Evolutionary conservation across 2,797 vertebrate genomes (phyloP).

Genomic region (Clarias fuscus): DNA sequence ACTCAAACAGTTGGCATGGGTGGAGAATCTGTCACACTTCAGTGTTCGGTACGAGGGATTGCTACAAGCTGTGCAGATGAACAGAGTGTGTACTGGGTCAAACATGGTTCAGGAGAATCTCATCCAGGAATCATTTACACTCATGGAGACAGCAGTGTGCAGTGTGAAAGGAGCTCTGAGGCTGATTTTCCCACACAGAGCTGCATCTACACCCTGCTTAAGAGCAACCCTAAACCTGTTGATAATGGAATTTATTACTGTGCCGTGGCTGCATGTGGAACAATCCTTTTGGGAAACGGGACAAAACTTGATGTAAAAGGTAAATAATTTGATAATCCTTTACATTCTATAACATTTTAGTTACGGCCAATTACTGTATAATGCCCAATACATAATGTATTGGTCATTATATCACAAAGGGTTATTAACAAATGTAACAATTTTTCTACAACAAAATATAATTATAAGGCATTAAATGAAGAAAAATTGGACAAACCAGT

Average conservation of each 20-base stretch:
- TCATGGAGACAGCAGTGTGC: constrained; percentile 6
- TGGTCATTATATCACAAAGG: background rate
- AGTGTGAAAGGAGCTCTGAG: background rate
- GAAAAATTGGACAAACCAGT: background rate
- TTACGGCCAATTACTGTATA: background rate
- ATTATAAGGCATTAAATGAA: background rate
- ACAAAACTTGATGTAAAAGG: background rate
- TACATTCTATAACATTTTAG: background rate
- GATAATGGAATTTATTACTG: constrained; percentile 28
- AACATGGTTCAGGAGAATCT: background rate
- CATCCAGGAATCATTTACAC: background rate
- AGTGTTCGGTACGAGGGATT: background rate
- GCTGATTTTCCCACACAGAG: constrained; percentile 3
- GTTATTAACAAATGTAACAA: background rate
- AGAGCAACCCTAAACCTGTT: constrained; percentile 14
- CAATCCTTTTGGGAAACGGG: background rate
- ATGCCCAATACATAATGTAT: background rate
- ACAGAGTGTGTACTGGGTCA: background rate
- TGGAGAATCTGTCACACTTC: constrained; percentile 5
- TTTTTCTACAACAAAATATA: background rate
- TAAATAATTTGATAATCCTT: background rate
- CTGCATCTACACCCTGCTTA: background rate
- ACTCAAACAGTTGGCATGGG: background rate
- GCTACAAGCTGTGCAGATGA: background rate
- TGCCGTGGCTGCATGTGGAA: constrained; percentile 17